Evolutionary conservation across 2,797 vertebrate genomes (phyloP).

Genomic region (Pipistrellus pipistrellus): DNA sequence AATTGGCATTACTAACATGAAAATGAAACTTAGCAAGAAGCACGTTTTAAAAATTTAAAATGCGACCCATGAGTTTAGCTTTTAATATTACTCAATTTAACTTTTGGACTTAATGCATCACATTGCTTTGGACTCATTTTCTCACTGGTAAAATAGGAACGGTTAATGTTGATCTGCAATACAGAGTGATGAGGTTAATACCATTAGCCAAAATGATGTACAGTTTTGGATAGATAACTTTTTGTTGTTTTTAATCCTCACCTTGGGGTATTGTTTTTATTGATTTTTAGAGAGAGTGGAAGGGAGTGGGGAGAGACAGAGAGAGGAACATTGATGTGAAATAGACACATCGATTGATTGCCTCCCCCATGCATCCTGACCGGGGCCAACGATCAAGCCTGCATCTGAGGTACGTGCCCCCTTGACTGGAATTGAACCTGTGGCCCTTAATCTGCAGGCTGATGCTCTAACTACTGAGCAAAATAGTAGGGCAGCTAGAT

Average conservation of each 20-base stretch:
- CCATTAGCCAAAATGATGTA: background rate
- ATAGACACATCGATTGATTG: too few relatives aligned
- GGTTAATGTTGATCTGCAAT: background rate
- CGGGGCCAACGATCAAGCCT: too few relatives aligned
- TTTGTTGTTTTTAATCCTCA: background rate
- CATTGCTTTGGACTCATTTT: slow-evolving; percentile 32
- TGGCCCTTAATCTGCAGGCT: too few relatives aligned
- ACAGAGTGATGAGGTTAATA: background rate
- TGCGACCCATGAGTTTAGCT: slow-evolving; percentile 3
- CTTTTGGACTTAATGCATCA: background rate
- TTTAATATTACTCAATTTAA: slow-evolving; percentile 46
- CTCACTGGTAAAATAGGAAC: background rate
- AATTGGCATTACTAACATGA: slow-evolving; percentile 10
- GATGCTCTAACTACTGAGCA: too few relatives aligned
- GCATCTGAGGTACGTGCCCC: too few relatives aligned
- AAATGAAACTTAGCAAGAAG: background rate
- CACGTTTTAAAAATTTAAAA: slow-evolving; percentile 22
- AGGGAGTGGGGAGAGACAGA: too few relatives aligned
- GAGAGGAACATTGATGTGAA: too few relatives aligned
- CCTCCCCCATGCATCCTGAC: too few relatives aligned
- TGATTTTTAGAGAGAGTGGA: too few relatives aligned
- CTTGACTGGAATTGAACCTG: too few relatives aligned
- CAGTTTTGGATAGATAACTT: background rate
- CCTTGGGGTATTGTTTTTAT: too few relatives aligned
- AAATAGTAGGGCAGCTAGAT: background rate